Percentiles rank a stretch among this genome's conserved stretches.
phyloP scores from a whole-genome alignment of 2,113 vertebrate species.

The Pristiophorus japonicus region DNA sequence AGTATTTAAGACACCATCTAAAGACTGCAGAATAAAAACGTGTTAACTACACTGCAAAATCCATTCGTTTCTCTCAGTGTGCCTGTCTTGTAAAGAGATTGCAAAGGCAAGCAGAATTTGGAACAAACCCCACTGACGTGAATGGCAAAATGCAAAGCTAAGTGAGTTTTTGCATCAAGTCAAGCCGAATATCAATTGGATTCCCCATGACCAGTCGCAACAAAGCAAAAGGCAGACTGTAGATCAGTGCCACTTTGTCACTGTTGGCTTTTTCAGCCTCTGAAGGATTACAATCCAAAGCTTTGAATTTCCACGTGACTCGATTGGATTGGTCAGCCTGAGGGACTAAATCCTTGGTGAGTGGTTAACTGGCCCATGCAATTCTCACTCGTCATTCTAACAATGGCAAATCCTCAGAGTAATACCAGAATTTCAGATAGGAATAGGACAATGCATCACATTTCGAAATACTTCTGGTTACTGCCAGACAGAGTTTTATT shows the following conservation, averaged over 20 bases:
- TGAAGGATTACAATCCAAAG: neutral
- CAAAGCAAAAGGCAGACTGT: neutral
- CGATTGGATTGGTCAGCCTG: neutral
- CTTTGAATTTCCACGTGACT: neutral
- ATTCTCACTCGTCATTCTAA: neutral
- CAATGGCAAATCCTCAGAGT: neutral
- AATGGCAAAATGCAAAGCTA: neutral
- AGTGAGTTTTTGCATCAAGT: neutral
- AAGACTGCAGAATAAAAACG: neutral
- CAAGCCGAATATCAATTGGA: neutral
- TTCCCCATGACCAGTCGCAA: neutral
- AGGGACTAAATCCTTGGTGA: neutral
- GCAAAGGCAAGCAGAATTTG: constrained; percentile 10
- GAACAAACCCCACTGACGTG: neutral
- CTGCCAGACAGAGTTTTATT: no score
- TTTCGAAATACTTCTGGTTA: neutral
- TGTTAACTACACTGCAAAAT: neutral
- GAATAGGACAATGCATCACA: neutral
- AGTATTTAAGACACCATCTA: neutral
- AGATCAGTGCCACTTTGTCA: neutral
- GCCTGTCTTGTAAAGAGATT: neutral
- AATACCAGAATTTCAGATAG: neutral
- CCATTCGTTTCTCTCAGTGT: neutral
- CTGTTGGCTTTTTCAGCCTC: neutral
- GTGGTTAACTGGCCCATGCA: neutral